A percentile compares a stretch with the other conserved stretches of the same genome.
These are phyloP conservation scores for Meles meles DNA, from an alignment of 2,113 vertebrate species.

Conservation along the genomic window DNA sequence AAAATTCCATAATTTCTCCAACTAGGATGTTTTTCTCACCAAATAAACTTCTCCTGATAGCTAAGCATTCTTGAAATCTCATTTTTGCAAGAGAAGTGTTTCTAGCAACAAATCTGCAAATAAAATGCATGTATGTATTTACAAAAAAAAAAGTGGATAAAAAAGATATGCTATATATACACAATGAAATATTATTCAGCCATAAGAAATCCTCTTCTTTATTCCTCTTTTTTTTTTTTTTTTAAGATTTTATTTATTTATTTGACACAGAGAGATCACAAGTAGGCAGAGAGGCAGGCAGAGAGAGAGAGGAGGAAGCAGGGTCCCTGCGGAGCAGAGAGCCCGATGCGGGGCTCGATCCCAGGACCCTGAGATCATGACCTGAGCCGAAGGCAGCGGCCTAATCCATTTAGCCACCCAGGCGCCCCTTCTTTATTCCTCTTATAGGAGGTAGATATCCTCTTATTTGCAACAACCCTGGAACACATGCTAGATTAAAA, in stretches of 20 bases:
- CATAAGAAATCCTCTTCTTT: neutral
- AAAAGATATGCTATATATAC: neutral
- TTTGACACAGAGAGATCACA: too few relatives aligned
- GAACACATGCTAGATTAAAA: neutral
- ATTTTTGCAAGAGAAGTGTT: slow-evolving; percentile 52
- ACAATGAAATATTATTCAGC: neutral
- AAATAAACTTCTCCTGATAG: slow-evolving; percentile 46
- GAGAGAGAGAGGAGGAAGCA: too few relatives aligned
- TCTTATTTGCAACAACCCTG: neutral
- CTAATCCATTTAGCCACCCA: too few relatives aligned
- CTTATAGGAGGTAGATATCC: neutral
- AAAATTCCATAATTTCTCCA: slow-evolving; percentile 69
- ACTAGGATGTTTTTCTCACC: slow-evolving; percentile 57
- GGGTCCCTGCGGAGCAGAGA: too few relatives aligned
- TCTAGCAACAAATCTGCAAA: slow-evolving; percentile 59
- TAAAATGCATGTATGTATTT: neutral
- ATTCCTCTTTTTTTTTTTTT: too few relatives aligned
- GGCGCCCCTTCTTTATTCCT: too few relatives aligned
- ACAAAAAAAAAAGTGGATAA: neutral
- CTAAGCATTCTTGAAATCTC: slow-evolving; percentile 59
- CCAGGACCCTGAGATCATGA: too few relatives aligned
- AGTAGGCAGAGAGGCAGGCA: too few relatives aligned
- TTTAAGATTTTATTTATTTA: too few relatives aligned
- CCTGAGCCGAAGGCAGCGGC: too few relatives aligned
- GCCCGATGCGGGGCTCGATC: too few relatives aligned